phyloP scores from a whole-genome alignment of 2,113 vertebrate species.

The Mastomys natalensis region DNA sequence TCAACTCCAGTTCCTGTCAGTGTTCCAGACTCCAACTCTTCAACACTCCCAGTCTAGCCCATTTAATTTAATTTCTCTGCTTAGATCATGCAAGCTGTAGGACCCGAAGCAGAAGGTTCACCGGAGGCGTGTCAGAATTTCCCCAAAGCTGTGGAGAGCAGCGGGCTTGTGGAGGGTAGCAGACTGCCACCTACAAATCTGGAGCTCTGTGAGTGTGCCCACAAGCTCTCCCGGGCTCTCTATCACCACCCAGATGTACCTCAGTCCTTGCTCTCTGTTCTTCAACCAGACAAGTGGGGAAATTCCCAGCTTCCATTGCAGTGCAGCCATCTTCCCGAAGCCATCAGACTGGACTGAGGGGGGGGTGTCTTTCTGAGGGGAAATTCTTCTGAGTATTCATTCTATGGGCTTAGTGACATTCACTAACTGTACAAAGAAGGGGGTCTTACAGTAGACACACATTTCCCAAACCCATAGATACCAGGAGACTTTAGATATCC shows the following conservation, averaged over 20 bases:
- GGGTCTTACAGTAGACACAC: fast-evolving
- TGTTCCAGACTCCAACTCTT: not conserved
- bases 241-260: no score
- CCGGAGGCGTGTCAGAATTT: not conserved
- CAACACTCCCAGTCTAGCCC: not conserved
- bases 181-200: not conserved
- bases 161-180: not conserved
- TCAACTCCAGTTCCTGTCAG: fast-evolving
- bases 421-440: not conserved
- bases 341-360: not conserved
- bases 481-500: not conserved
- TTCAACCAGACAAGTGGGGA: not conserved
- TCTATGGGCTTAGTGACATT: not conserved
- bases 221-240: not conserved
- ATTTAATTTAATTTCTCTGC: not conserved
- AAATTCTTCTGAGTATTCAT: not conserved
- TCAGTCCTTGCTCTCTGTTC: no score
- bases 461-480: not conserved
- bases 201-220: not conserved
- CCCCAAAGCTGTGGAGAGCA: not conserved
- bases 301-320: no score
- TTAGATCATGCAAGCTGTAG: not conserved
- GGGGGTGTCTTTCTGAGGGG: not conserved
- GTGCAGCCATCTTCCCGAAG: fast-evolving
- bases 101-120: not conserved